Percentiles rank a stretch among this genome's conserved stretches.
Evolutionary conservation across 2,888 invertebrate species (phyloP).

Genomic region (Lydus trimaculatus): DNA sequence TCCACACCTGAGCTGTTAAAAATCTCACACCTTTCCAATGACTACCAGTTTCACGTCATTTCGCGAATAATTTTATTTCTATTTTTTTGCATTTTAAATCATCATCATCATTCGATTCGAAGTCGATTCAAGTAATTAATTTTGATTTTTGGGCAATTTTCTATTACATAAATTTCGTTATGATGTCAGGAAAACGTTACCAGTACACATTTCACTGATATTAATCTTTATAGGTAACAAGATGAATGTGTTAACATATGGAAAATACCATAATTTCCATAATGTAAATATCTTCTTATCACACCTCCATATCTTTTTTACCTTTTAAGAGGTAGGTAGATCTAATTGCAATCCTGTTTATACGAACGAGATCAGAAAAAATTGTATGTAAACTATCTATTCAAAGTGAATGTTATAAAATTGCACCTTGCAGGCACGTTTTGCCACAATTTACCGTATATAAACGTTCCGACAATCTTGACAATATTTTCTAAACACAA

Average conservation of each 20-base stretch:
- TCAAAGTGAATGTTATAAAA: too few species aligned
- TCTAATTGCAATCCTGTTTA: not conserved
- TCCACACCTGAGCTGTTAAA: slow-evolving; percentile 52
- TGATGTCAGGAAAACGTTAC: not conserved
- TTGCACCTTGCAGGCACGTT: too few species aligned
- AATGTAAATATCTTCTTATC: not conserved
- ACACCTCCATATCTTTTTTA: not conserved
- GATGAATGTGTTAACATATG: not conserved
- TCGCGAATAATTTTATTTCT: too few species aligned
- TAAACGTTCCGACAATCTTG: too few species aligned
- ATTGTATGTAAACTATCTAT: not conserved
- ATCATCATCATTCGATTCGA: not conserved
- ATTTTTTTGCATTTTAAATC: too few species aligned
- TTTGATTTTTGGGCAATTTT: too few species aligned
- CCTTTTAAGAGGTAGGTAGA: not conserved
- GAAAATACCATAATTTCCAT: not conserved
- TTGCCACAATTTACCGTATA: too few species aligned
- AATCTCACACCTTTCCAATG: slow-evolving; percentile 51
- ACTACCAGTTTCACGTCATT: slow-evolving; percentile 53
- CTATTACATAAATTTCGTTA: too few species aligned
- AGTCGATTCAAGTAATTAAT: too few species aligned
- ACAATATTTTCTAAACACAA: too few species aligned
- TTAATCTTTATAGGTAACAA: not conserved
- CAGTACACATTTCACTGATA: not conserved
- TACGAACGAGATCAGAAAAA: not conserved